Conservation (phyloP, 1,140 invertebrate genomes). For the Cherax quadricarinatus region DNA sequence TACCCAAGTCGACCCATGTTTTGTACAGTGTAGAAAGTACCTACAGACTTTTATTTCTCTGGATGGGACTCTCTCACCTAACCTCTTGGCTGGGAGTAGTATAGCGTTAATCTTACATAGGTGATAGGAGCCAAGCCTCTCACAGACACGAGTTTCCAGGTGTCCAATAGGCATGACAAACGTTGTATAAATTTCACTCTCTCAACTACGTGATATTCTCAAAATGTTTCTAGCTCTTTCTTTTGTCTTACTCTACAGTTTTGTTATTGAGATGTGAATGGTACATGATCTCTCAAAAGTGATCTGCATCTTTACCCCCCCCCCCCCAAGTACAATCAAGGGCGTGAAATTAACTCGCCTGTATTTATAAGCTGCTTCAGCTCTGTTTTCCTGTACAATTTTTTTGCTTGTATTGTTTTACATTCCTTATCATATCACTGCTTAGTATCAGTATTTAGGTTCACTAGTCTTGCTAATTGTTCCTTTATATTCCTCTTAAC, state of each 20-base stretch:
- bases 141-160: conserved; percentile 36
- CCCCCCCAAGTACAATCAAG: conserved; percentile 63
- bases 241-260: background rate
- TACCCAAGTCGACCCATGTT: conserved; percentile 41
- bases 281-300: conserved; percentile 54
- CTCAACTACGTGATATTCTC: conserved; percentile 9
- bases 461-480: conserved; percentile 57
- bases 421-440: conserved; percentile 49
- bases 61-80: conserved; percentile 70
- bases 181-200: conserved; percentile 38
- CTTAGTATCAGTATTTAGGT: conserved; percentile 60
- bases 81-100: conserved; percentile 70
- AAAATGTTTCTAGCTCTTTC: conserved; percentile 13
- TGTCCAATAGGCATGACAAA: conserved; percentile 63
- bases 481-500: conserved; percentile 7
- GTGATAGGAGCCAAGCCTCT: conserved; percentile 63
- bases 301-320: conserved; percentile 42
- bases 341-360: conserved; percentile 36
- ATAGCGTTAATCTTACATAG: conserved; percentile 67
- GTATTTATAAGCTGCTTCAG: conserved; percentile 67
- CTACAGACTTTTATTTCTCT: conserved; percentile 67
- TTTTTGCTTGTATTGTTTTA: conserved; percentile 35
- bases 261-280: conserved; percentile 44
- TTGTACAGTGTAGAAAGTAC: conserved; percentile 70
- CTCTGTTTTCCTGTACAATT: conserved; percentile 1